These are phyloP conservation scores for Arrhamphus sclerolepis DNA, from an alignment of 2,797 vertebrate species.

Conservation along the genomic window DNA sequence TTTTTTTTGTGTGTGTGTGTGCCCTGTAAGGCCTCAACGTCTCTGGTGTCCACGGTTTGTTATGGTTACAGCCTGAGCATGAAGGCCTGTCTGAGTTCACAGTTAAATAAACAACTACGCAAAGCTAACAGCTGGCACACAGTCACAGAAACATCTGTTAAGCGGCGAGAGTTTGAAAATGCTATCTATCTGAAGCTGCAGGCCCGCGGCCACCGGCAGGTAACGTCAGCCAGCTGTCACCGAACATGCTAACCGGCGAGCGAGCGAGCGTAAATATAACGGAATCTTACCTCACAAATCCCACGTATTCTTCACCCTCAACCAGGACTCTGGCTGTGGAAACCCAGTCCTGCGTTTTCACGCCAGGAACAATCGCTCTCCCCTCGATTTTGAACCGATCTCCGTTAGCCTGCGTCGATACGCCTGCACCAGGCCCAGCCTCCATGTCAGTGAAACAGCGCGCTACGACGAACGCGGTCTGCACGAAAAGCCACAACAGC, in stretches of 20 bases:
- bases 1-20: no score
- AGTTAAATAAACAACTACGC: not conserved
- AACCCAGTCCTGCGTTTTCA: constrained; percentile 94
- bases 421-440: constrained; percentile 71
- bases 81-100: no score
- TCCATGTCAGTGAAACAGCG: constrained; percentile 76
- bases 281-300: constrained; percentile 92
- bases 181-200: constrained; percentile 17
- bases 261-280: constrained; percentile 35
- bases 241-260: constrained; percentile 20
- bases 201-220: not conserved
- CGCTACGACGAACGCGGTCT: constrained; percentile 55
- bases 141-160: not conserved
- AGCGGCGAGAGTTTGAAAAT: not conserved
- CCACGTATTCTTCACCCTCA: constrained; percentile 92
- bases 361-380: constrained; percentile 88
- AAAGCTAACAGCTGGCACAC: not conserved
- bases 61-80: no score
- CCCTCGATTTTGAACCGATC: constrained; percentile 95
- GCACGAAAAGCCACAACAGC: constrained; percentile 55
- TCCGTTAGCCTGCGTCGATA: constrained; percentile 65
- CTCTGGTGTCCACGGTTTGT: no score
- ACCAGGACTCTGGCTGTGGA: constrained; percentile 88
- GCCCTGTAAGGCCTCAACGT: no score
- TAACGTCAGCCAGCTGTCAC: not conserved